Conservation (phyloP, 2,113 vertebrate genomes). For the Platysternon megacephalum region DNA sequence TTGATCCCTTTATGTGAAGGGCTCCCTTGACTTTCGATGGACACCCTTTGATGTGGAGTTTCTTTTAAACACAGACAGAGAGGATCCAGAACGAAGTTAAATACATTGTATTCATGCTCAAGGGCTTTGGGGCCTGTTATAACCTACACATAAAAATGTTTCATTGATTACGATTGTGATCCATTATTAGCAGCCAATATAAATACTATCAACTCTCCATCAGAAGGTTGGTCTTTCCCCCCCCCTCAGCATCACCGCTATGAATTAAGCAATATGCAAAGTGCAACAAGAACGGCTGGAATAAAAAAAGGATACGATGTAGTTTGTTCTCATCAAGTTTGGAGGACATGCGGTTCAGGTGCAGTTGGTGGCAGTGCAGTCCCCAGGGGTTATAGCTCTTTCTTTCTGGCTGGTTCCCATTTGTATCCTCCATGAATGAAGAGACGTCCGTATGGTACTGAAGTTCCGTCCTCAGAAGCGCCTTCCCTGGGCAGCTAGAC, state of each 20-base stretch:
- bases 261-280: not conserved
- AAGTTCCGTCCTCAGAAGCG: conserved; percentile 67
- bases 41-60: not conserved
- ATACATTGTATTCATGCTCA: not conserved
- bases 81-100: not conserved
- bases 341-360: conserved; percentile 78
- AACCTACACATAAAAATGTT: not conserved
- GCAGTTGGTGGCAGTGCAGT: conserved; percentile 80
- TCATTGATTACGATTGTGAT: not conserved
- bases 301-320: conserved; percentile 77
- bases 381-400: conserved; percentile 81
- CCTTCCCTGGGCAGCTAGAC: conserved; percentile 54
- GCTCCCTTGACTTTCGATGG: not conserved
- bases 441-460: conserved; percentile 47
- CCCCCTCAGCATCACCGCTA: not conserved
- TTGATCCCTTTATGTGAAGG: not conserved
- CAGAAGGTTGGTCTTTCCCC: not conserved
- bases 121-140: not conserved
- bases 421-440: conserved; percentile 58
- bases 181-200: not conserved
- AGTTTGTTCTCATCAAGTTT: conserved; percentile 76
- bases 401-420: conserved; percentile 62
- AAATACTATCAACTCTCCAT: not conserved
- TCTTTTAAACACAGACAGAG: not conserved
- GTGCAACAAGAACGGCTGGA: not conserved